Evolutionary conservation across 2,888 invertebrate genomes (phyloP).

Genomic region (Lithophane socia): DNA sequence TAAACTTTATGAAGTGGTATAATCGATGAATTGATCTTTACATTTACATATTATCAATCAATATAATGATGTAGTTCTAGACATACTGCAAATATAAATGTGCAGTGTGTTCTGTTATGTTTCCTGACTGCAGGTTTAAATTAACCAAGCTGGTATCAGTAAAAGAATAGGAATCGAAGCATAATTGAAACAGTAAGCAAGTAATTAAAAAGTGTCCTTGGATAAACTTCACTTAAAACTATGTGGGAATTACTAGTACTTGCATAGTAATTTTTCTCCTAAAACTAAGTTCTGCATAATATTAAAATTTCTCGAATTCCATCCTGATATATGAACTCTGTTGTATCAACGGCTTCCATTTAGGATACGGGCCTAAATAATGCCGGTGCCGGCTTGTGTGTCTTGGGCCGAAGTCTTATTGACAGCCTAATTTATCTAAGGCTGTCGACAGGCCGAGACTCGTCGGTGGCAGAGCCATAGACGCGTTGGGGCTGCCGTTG

Average conservation of each 20-base stretch:
- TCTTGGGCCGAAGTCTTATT: not conserved
- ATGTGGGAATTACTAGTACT: not conserved
- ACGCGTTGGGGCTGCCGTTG: too few relatives aligned
- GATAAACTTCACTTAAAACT: constrained; percentile 4
- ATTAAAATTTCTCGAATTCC: not conserved
- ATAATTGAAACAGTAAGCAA: not conserved
- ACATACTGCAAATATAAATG: constrained; percentile 4
- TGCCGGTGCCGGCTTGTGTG: not conserved
- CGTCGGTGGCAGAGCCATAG: too few relatives aligned
- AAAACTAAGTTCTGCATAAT: not conserved
- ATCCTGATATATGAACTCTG: not conserved
- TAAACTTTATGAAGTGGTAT: constrained; percentile 25
- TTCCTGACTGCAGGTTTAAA: not conserved
- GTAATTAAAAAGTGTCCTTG: not conserved
- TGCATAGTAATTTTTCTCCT: not conserved
- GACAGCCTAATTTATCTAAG: too few relatives aligned
- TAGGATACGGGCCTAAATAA: not conserved
- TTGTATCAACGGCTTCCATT: not conserved
- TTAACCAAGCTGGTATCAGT: not conserved
- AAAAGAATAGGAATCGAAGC: not conserved
- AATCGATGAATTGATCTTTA: constrained; percentile 27
- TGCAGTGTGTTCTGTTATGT: not conserved
- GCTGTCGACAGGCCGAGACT: too few relatives aligned
- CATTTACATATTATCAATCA: constrained; percentile 2
- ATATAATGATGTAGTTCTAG: constrained; percentile 24